Conservation (phyloP, 2,888 invertebrate genomes). For the Temnothorax ravouxi region DNA sequence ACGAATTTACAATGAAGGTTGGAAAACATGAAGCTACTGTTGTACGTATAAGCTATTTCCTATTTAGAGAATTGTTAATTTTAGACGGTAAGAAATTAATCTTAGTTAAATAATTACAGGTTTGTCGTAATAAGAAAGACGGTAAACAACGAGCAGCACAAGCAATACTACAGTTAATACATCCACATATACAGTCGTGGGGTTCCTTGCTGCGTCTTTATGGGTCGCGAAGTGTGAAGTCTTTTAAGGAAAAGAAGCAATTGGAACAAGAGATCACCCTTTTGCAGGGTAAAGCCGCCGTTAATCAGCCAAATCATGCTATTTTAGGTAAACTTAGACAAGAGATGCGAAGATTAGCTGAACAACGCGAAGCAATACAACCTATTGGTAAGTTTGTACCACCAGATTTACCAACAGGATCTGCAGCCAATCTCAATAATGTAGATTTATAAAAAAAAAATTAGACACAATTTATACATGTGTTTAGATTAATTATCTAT, state of each 20-base stretch:
- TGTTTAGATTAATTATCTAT: background rate
- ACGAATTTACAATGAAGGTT: conserved; percentile 97
- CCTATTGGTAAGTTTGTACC: conserved; percentile 89
- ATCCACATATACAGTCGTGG: conserved; percentile 98
- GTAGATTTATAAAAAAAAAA: conserved; percentile 89
- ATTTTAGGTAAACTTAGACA: conserved; percentile 94
- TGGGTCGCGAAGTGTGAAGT: conserved; percentile 96
- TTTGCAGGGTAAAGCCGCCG: conserved; percentile 94
- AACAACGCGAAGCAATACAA: conserved; percentile 87
- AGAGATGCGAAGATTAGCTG: conserved; percentile 93
- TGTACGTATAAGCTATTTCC: conserved; percentile 77
- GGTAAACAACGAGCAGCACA: conserved; percentile 99
- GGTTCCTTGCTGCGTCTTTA: conserved; percentile 97
- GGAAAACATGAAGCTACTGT: conserved; percentile 97
- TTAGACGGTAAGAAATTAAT: conserved; percentile 24
- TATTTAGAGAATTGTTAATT: conserved; percentile 3
- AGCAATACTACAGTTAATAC: conserved; percentile 95
- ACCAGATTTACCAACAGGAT: conserved; percentile 90
- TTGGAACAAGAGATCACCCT: conserved; percentile 97
- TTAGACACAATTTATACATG: background rate
- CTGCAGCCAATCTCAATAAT: conserved; percentile 93
- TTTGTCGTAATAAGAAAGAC: conserved; percentile 98
- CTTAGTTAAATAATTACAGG: conserved; percentile 69
- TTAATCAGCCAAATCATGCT: conserved; percentile 96
- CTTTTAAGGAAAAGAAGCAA: conserved; percentile 96